Percentiles rank a stretch among this genome's conserved stretches.
phyloP scores from a whole-genome alignment of 1,140 invertebrate species.

The Notospermus geniculatus region DNA sequence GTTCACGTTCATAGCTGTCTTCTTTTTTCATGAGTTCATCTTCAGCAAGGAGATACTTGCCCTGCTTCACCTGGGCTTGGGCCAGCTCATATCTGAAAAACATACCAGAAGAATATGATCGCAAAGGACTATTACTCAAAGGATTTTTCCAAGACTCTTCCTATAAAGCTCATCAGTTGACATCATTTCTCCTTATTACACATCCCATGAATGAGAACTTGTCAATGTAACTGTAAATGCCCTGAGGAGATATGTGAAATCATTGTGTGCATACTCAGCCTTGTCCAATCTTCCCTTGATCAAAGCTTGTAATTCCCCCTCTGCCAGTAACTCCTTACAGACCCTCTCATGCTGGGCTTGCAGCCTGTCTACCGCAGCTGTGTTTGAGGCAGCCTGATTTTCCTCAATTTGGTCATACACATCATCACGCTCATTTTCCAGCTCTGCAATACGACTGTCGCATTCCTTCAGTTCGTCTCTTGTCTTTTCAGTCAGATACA shows the following conservation, averaged over 20 bases:
- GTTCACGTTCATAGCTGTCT: slow-evolving; percentile 40
- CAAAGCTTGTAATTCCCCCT: slow-evolving; percentile 39
- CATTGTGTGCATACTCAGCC: slow-evolving; percentile 44
- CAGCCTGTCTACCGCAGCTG: slow-evolving; percentile 41
- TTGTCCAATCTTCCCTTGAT: slow-evolving; percentile 44
- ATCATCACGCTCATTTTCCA: slow-evolving; percentile 42
- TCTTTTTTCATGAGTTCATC: slow-evolving; percentile 49
- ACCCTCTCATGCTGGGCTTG: slow-evolving; percentile 42
- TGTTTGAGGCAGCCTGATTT: slow-evolving; percentile 38
- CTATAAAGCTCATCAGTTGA: too few species aligned
- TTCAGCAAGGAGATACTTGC: slow-evolving; percentile 50
- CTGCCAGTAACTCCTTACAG: slow-evolving; percentile 45
- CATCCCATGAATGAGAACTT: not conserved
- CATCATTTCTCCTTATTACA: too few species aligned
- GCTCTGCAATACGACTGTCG: slow-evolving; percentile 35
- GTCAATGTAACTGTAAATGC: too few species aligned
- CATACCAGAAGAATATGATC: not conserved
- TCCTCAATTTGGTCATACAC: slow-evolving; percentile 38
- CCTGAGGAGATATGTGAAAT: too few species aligned
- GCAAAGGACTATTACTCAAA: not conserved
- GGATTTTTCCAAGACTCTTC: too few species aligned
- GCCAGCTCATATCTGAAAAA: slow-evolving; percentile 50
- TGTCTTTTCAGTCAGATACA: slow-evolving; percentile 47
- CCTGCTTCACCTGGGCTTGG: slow-evolving; percentile 48
- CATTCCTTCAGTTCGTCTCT: slow-evolving; percentile 51